Evolutionary conservation across 2,113 vertebrate species (phyloP).

Genomic region (Siniperca chuatsi): DNA sequence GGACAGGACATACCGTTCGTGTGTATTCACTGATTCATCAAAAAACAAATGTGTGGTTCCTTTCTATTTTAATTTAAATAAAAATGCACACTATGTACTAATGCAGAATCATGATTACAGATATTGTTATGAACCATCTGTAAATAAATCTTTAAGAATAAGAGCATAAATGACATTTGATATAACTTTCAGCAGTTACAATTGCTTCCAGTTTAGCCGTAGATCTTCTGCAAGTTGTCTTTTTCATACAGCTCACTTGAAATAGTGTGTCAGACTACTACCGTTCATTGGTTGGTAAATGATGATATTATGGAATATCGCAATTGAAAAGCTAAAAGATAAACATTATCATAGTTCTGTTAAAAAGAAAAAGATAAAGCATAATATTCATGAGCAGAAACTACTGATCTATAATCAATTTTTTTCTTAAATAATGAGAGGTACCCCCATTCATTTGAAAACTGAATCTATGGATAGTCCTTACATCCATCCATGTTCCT

Average conservation of each 20-base stretch:
- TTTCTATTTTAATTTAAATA: not conserved
- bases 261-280: not conserved
- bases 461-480: not conserved
- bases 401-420: not conserved
- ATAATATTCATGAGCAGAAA: not conserved
- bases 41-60: not conserved
- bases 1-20: conserved; percentile 22
- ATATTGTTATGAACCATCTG: not conserved
- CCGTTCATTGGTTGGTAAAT: not conserved
- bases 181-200: not conserved
- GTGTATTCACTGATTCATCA: not conserved
- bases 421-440: not conserved
- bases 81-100: not conserved
- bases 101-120: not conserved
- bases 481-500: not conserved
- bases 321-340: not conserved
- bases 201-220: not conserved
- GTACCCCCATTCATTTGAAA: not conserved
- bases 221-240: not conserved
- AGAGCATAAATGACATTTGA: not conserved
- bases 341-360: not conserved
- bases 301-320: not conserved
- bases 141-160: not conserved
- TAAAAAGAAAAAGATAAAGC: not conserved
- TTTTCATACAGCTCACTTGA: not conserved